Base-by-base conservation (phyloP, 1,140 invertebrate genomes). In the Antheraea mylitta region DNA sequence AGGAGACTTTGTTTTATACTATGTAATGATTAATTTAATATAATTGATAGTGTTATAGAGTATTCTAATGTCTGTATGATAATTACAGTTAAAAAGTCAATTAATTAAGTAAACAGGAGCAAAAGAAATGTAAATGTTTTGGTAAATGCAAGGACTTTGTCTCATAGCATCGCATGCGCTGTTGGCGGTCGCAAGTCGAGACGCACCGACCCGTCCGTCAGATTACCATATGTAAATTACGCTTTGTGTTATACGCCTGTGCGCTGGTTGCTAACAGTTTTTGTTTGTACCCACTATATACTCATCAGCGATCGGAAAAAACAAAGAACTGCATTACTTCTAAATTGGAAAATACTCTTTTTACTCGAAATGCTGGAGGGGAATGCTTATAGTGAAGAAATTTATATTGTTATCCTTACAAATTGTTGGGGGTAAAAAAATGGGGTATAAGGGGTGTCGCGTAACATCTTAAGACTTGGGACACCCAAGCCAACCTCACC, bases 151-250 rank as follows among this genome's bases (percentile, higher is more conserved):
- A 61, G 30, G 11, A 61, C 19, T 22, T 61, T 19, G 60, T 30
- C 45, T 53, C 19, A 11, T 30, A 30, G 60, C 7, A 18, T 22
- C 22, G 60, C 30, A 79, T 74, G 77, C 78, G 60, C 66, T 58
- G 69, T 66, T 67, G 75, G 74, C 72, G 81, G 69, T 70, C 72
- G 73, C 71, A 67, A 16, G 67, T 65, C 67, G 64, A 70, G 72
- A 74, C 73, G 66, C 65, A 42, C 45, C 70, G 71, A 48, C 74
- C 66, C 72, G 71, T 74, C 71, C 74, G 66, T 73, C 68, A 62
- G 76, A 83, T 82, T 82, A 80, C 72, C 80, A 82, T 84, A 84
- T 84, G 82, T 72, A 80, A 83, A 84, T 84, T 48, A 18, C 36
- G 61, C 68, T 68, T 64, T 71, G 74, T 71, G 66, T 69, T 71